These are phyloP conservation scores for Larimichthys polyactis DNA, from an alignment of 2,113 vertebrate genomes.

Conservation along the genomic window DNA sequence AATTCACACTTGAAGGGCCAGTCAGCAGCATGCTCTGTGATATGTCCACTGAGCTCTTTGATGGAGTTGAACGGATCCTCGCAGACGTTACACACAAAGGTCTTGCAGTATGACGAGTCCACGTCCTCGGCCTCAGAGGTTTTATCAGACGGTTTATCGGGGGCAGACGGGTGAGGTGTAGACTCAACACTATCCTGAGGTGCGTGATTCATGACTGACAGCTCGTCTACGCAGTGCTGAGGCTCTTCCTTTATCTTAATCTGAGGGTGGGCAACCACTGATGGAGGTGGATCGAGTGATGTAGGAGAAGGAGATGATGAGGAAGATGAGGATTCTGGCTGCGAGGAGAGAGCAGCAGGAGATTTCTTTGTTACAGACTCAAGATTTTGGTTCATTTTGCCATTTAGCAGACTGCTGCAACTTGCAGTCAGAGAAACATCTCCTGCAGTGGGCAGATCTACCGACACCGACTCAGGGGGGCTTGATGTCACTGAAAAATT, in stretches of 20 bases:
- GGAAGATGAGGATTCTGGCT: constrained; percentile 75
- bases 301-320: constrained; percentile 55
- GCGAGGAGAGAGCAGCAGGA: constrained; percentile 52
- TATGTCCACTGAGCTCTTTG: constrained; percentile 94
- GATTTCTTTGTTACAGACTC: constrained; percentile 57
- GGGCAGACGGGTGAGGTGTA: constrained; percentile 44
- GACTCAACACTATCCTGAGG: constrained; percentile 26
- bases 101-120: constrained; percentile 88
- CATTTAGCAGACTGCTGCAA: constrained; percentile 54
- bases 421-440: constrained; percentile 23
- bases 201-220: constrained; percentile 26
- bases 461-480: constrained; percentile 24
- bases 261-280: constrained; percentile 12
- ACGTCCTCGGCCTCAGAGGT: constrained; percentile 52
- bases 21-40: constrained; percentile 89
- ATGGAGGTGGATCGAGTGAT: constrained; percentile 41
- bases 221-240: constrained; percentile 39
- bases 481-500: constrained; percentile 35
- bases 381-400: constrained; percentile 49
- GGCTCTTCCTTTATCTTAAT: constrained; percentile 73
- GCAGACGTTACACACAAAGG: constrained; percentile 97
- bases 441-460: constrained; percentile 25
- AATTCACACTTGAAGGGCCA: constrained; percentile 99
- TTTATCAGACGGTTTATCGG: constrained; percentile 55
- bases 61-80: constrained; percentile 94